Conservation (phyloP, 2,797 vertebrate genomes). For the Chanos chanos region DNA sequence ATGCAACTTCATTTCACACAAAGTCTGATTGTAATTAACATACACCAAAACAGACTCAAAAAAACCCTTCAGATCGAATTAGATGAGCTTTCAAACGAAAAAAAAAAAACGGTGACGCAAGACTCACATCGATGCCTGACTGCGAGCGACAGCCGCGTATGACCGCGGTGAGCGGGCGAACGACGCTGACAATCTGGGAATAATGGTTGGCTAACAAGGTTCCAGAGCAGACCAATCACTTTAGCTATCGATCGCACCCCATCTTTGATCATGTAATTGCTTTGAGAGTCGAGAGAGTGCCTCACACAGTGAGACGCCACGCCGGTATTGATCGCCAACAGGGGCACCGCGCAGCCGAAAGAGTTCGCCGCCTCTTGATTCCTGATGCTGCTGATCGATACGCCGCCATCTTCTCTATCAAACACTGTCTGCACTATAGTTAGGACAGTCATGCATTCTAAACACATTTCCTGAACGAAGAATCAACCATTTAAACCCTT, state of each 20-base stretch:
- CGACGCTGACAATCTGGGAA: neutral
- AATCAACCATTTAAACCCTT: too few relatives aligned
- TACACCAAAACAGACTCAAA: too few relatives aligned
- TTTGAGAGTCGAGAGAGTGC: conserved; percentile 48
- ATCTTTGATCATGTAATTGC: conserved; percentile 67
- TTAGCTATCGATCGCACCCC: conserved; percentile 61
- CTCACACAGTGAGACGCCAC: conserved; percentile 52
- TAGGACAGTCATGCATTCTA: too few relatives aligned
- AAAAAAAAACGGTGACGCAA: conserved; percentile 1
- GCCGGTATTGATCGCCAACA: conserved; percentile 54
- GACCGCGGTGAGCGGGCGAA: neutral
- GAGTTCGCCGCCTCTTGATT: too few relatives aligned
- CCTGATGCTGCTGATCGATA: conserved; percentile 2
- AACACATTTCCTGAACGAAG: too few relatives aligned
- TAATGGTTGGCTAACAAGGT: conserved; percentile 64
- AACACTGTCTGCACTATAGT: too few relatives aligned
- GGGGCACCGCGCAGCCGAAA: too few relatives aligned
- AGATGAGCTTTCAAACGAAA: neutral
- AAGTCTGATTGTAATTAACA: too few relatives aligned
- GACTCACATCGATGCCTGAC: too few relatives aligned
- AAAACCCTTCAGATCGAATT: too few relatives aligned
- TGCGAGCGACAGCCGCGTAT: too few relatives aligned
- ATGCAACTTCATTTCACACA: too few relatives aligned
- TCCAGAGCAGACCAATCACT: conserved; percentile 63
- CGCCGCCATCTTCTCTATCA: neutral